Evolutionary conservation across 2,888 invertebrate species (phyloP), one percentile per base, ranked within the genome.

Genomic region (Leucoma salicis): DNA sequence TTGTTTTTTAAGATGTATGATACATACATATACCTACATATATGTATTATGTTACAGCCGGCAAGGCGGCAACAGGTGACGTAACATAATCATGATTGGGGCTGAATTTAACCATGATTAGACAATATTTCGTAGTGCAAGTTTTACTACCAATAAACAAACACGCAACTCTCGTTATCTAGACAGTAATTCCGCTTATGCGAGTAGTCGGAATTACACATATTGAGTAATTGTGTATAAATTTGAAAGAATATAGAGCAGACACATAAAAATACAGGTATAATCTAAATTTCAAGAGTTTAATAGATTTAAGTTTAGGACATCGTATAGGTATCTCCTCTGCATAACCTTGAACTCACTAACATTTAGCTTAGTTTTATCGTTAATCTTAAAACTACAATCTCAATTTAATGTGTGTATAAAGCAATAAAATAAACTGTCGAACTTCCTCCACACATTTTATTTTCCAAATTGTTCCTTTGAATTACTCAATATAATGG

Each of bases 51-150:
- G n/a, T n/a, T n/a, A n/a, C n/a, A n/a, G n/a, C n/a, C n/a, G n/a
- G n/a, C 15, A 6, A 21, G 8, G 8, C 21, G 21, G 39, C 35
- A 21, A 21, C 21, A 21, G n/a, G 8, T 21, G 21, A 21, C 21
- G 21, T 53, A 47, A 35, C 43, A 29, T n/a, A n/a, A 8, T 3
- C 21, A 4, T 21, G 8, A 21, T 21, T 21, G 8, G 7, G 21
- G 21, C 8, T 21, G 6, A 21, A 21, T 21, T 21, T 27, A 27
- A 27, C n/a, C 27, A 27, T 27, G 43, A 56, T 56, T 53, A 53
- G 35, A 41, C 7, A 15, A 13, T 13, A 39, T n/a, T 35, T 5
- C 12, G 27, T 15, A 39, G 15, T 37, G 31, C 27, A 13, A 41
- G 46, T 29, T 44, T 14, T 28, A 28, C 13, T 11, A 28, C 27